These are phyloP conservation scores for Nyctereutes procyonoides DNA, from an alignment of 2,113 vertebrate genomes.

Conservation along the genomic window DNA sequence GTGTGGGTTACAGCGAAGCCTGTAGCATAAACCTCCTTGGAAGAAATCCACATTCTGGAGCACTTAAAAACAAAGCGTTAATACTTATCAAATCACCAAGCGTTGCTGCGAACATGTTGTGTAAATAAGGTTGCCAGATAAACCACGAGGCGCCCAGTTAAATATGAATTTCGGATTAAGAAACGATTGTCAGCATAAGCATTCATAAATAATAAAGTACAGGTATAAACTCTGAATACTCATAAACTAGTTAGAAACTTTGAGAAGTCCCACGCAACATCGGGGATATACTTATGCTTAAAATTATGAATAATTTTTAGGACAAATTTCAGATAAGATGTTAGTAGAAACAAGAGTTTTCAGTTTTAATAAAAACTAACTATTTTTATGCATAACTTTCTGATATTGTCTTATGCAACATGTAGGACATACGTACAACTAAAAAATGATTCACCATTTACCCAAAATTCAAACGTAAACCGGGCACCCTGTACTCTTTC, in stretches of 20 bases:
- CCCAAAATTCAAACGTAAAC: neutral
- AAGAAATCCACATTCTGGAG: neutral
- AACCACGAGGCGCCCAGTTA: too few species aligned
- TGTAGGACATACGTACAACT: neutral
- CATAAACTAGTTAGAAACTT: neutral
- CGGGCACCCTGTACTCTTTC: accelerated
- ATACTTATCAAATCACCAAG: neutral
- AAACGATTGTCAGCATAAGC: neutral
- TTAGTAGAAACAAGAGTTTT: neutral
- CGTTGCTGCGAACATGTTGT: neutral
- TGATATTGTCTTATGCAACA: neutral
- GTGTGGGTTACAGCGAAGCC: neutral
- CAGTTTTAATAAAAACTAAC: neutral
- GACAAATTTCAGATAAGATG: neutral
- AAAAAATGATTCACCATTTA: neutral
- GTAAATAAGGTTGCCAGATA: too few species aligned
- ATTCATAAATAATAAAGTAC: neutral
- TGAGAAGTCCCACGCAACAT: neutral
- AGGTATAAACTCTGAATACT: neutral
- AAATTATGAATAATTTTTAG: neutral
- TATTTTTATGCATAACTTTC: neutral
- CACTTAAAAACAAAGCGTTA: neutral
- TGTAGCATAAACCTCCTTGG: accelerated
- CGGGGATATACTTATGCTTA: neutral
- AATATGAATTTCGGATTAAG: neutral